Evolutionary conservation across 2,888 invertebrate species (phyloP).

Genomic region (Amphipoea oculea): DNA sequence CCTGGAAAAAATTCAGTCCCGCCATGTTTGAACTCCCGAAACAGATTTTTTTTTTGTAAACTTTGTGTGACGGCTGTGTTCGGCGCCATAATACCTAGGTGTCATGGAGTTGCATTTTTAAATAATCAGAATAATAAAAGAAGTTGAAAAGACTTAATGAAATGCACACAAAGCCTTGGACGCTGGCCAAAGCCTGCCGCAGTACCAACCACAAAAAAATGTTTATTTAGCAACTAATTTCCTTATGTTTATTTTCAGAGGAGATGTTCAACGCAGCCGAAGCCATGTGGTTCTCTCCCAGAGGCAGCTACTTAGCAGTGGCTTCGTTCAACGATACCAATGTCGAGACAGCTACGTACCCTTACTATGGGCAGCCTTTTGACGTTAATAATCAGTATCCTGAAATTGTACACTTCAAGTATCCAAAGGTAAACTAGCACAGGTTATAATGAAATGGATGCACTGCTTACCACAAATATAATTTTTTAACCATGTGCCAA

Average conservation of each 20-base stretch:
- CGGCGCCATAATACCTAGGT: background rate
- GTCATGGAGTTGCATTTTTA: background rate
- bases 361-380: slow-evolving; percentile 92
- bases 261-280: slow-evolving; percentile 93
- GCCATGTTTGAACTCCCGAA: too few relatives aligned
- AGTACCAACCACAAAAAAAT: too few relatives aligned
- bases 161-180: background rate
- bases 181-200: too few relatives aligned
- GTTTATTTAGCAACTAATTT: background rate
- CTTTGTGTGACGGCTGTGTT: background rate
- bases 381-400: slow-evolving; percentile 92
- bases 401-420: slow-evolving; percentile 91
- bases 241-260: slow-evolving; percentile 89
- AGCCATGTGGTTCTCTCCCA: slow-evolving; percentile 95
- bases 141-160: background rate
- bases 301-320: slow-evolving; percentile 92
- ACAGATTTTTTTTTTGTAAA: background rate
- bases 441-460: background rate
- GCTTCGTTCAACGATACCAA: slow-evolving; percentile 93
- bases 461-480: background rate
- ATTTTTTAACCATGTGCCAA: background rate
- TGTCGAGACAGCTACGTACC: slow-evolving; percentile 92
- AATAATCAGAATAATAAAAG: too few relatives aligned
- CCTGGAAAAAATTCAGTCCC: background rate
- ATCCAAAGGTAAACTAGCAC: slow-evolving; percentile 92